Base-by-base conservation (phyloP, 2,888 invertebrate species). In the Acrobasis consociella region DNA sequence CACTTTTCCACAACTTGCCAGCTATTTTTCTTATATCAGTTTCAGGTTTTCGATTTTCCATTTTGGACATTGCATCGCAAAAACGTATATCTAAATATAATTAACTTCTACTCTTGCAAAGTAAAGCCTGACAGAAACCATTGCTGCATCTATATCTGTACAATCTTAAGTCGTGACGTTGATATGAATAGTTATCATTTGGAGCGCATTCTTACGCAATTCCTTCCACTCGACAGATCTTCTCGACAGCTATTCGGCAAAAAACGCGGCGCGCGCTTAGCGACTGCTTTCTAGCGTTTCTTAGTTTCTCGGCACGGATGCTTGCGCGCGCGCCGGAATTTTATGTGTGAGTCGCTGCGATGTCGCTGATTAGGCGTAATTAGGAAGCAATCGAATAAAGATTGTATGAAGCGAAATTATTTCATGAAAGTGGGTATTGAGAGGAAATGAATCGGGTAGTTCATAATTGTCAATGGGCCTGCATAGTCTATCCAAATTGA, bases 301-400 rank as follows among this genome's bases (percentile, higher is more conserved):
- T 31, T 31, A 31, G 83, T 89, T 89, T 89, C 87, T 87, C 77
- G 76, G 71, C 84, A 82, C 86, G 89, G 86, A 85, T 87, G 89
- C 85, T 72, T 83, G 88, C 77, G 70, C 70, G 63, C 72, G 71
- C 71, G 71, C 42, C 42, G 56, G 56, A 39, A 55, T 55, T 55
- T 52, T n/a, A 52, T 39, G 39, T 38, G 38, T 39, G 31, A 13
- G 15, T 38, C 67, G 67, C 64, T 67, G 71, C 64, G 50, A 42
- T 62, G 49, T 58, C 16, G 17, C 65, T 52, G 64, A 67, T 69
- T 66, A 69, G 66, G 67, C 64, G 65, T 67, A 65, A 69, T 69
- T 66, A 66, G 65, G 56, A 50, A 52, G 31, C 9, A 17, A 56
- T 42, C n/a, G 39, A n/a, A 42, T 31, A 5, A 31, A 31, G 22